phyloP scores from a whole-genome alignment of 2,797 vertebrate genomes.

The Centroberyx gerrardi region DNA sequence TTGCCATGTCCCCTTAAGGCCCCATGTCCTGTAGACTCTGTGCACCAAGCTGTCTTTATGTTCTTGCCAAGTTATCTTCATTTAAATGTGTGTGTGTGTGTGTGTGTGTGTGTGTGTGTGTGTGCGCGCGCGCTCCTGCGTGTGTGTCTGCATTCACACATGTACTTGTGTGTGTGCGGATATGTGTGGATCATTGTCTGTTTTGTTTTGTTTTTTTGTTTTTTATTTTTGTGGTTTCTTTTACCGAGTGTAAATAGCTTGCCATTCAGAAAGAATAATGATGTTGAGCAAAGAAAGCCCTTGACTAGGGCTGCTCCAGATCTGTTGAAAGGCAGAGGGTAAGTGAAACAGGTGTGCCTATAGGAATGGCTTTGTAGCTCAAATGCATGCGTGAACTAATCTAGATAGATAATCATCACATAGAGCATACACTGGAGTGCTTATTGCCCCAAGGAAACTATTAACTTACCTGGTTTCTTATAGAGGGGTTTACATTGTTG shows the following conservation, averaged over 20 bases:
- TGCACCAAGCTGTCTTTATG: constrained; percentile 64
- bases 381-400: constrained; percentile 71
- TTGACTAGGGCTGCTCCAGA: constrained; percentile 91
- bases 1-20: constrained; percentile 55
- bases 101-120: constrained; percentile 13
- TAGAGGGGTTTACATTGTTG: constrained; percentile 42
- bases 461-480: constrained; percentile 36
- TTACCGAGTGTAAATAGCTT: constrained; percentile 89
- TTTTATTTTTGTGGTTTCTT: constrained; percentile 45
- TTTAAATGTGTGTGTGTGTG: constrained; percentile 13
- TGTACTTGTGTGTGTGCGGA: constrained; percentile 8
- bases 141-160: constrained; percentile 10
- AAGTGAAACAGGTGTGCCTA: constrained; percentile 86
- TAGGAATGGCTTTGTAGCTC: constrained; percentile 54
- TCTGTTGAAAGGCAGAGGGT: constrained; percentile 98
- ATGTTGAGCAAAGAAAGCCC: constrained; percentile 90
- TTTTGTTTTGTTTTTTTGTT: constrained; percentile 21
- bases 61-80: constrained; percentile 48
- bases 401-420: constrained; percentile 52
- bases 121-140: constrained; percentile 22
- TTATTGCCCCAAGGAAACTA: constrained; percentile 54
- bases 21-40: constrained; percentile 29
- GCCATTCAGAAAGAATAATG: constrained; percentile 89
- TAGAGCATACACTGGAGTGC: constrained; percentile 43
- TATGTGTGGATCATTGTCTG: constrained; percentile 37